Base-by-base conservation (phyloP, 2,888 invertebrate species). In the Dolichopus griseipennis region DNA sequence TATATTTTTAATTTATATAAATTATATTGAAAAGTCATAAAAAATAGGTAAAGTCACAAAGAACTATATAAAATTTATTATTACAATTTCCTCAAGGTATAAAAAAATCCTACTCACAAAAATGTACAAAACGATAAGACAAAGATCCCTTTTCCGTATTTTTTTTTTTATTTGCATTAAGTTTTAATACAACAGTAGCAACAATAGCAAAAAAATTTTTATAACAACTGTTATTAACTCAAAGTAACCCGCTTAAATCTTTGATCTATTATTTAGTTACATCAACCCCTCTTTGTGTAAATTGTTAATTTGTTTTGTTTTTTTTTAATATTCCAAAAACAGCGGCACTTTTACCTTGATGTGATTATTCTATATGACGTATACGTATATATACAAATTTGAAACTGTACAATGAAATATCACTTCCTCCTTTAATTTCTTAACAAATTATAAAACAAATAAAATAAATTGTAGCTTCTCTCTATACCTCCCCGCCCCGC, bases 221-320 rank as follows among this genome's bases (percentile, higher is more conserved):
- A 37, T 9, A 37, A 8, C 37, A 37, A 37, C 8, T 37, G 18
- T 52, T 6, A 41, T 52, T 12, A 52, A 52, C 15, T 52, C 52
- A 52, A 52, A 52, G 52, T 52, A 52, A 52, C 52, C 52, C 52
- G 52, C 52, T 52, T 52, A 52, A 52, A 52, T 52, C 52, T 52
- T 52, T 52, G 52, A 52, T 52, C 52, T 52, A 52, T 52, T 52
- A 52, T 52, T 52, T 15, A n/a, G 52, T 52, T 52, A 52, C 52
- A 52, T 52, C 52, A 52, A 52, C 52, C 52, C 52, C 52, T 52
- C 52, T n/a, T 52, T 37, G 37, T 37, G 2, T 12, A 15, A 18
- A 18, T 52, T 43, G 6, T 3, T 15, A 43, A 4, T 52, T 52
- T 18, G 9, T 18, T 18, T 18, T 52, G 2, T 52, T 52, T 52